Evolutionary conservation across 1,140 invertebrate species (phyloP), one percentile per base, ranked within the genome.

Genomic region (Marisa cornuarietis): DNA sequence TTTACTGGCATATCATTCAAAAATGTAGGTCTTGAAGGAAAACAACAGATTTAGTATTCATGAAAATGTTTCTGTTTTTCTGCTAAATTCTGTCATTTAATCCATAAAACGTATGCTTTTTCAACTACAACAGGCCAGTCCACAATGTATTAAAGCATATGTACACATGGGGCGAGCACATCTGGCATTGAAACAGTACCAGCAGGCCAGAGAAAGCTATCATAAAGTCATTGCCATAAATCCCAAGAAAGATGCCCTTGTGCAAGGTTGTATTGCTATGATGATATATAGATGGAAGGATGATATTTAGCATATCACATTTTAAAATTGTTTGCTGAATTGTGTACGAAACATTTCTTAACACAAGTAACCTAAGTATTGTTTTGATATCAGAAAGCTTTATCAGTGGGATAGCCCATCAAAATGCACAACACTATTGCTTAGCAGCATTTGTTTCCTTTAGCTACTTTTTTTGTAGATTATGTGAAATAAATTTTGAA

Each of bases 111-210:
- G 9, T 58, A 58, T 58, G 16, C 16, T 74, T 14, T 16, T 18
- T 76, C 63, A 76, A 74, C 66, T 79, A 62, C 81, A 83, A 54
- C 79, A 89, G 87, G 85, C 85, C 16, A 86, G 76, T 75, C 82
- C 84, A 26, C 86, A 85, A 49, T 89, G 86, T 79, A 82, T 88
- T 20, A 91, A 91, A 78, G 90, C 90, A 14, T 85, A 89, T 72
- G 86, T 90, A 18, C 88, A 88, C 76, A 85, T 85, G 85, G 90
- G 88, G 58, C 84, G 86, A 75, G 87, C 88, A 58, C 83, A 89
- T 74, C 77, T 88, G 22, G 85, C 82, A 62, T 78, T 90, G 22
- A 87, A 87, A 68, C 73, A 90, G 42, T 91, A 86, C 81, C 85
- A 89, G 18, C 81, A 90, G 66, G 90, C 90, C 61, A 83, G 87